phyloP scores from a whole-genome alignment of 1,140 invertebrate genomes.

The Lepidostoma basale region DNA sequence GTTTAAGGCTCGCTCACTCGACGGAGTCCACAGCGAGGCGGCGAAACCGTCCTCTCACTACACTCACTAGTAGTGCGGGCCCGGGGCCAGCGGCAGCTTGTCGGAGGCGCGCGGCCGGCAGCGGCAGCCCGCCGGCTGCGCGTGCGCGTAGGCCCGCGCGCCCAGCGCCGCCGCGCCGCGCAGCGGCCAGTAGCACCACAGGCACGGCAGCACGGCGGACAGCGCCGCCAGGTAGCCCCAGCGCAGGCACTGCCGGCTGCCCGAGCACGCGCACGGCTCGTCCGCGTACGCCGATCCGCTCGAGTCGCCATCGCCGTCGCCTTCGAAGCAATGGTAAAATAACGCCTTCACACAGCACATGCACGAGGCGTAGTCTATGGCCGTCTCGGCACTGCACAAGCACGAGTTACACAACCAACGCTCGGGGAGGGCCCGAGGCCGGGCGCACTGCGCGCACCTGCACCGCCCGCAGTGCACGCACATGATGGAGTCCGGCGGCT shows the following conservation, averaged over 20 bases:
- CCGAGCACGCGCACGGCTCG: constrained; percentile 83
- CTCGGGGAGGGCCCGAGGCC: constrained; percentile 80
- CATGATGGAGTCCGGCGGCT: constrained; percentile 71
- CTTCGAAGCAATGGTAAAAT: constrained; percentile 84
- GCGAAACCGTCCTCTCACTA: background rate
- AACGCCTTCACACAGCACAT: constrained; percentile 91
- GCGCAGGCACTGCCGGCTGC: constrained; percentile 68
- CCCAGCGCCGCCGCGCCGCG: constrained; percentile 77
- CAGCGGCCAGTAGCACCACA: constrained; percentile 91
- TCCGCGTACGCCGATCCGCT: constrained; percentile 75
- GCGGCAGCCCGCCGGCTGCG: constrained; percentile 71
- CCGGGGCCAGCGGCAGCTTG: constrained; percentile 54
- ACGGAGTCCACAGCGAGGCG: constrained; percentile 47
- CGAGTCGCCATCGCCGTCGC: constrained; percentile 70
- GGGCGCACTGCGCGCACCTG: constrained; percentile 84
- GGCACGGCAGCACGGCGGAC: constrained; percentile 82
- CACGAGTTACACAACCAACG: constrained; percentile 88
- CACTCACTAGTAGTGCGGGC: constrained; percentile 46
- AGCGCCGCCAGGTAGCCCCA: constrained; percentile 86
- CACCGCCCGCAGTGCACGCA: constrained; percentile 86
- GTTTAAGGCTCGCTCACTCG: constrained; percentile 53
- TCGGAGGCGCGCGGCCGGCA: constrained; percentile 54
- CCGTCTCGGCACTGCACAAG: constrained; percentile 83
- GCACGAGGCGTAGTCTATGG: constrained; percentile 87
- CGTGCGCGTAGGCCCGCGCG: constrained; percentile 81